Conservation (phyloP, 2,113 vertebrate genomes). For the Xiphophorus couchianus region DNA sequence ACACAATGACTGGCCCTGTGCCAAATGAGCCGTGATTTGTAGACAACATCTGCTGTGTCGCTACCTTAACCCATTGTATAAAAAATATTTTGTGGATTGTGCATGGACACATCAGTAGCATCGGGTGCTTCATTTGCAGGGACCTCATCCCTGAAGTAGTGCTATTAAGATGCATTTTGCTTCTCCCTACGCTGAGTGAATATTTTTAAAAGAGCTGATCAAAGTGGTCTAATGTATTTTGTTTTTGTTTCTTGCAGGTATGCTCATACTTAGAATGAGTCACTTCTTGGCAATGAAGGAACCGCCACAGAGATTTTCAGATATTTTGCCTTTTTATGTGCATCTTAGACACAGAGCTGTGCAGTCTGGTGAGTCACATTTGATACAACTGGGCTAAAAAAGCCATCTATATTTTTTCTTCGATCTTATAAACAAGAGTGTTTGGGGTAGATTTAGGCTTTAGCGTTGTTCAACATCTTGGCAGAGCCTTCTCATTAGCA, state of each 20-base stretch:
- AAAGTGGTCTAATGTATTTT: slow-evolving; percentile 20
- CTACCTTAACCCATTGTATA: slow-evolving; percentile 19
- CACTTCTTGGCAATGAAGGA: not conserved
- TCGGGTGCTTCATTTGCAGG: not conserved
- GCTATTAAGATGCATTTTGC: not conserved
- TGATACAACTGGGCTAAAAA: slow-evolving; percentile 10
- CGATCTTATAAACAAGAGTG: slow-evolving; percentile 14
- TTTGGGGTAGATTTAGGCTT: slow-evolving; percentile 26
- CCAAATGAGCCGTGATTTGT: slow-evolving; percentile 50
- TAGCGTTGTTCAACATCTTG: slow-evolving; percentile 40
- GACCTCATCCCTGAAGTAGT: not conserved
- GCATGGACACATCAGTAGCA: not conserved
- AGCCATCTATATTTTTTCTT: not conserved
- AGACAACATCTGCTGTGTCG: slow-evolving; percentile 32
- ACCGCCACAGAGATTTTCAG: not conserved
- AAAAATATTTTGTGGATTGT: slow-evolving; percentile 9
- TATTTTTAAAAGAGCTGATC: not conserved
- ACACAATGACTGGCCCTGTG: slow-evolving; percentile 59
- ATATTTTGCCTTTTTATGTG: not conserved
- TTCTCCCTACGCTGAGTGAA: not conserved
- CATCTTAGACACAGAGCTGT: not conserved
- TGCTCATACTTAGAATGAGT: slow-evolving; percentile 2
- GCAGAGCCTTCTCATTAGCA: slow-evolving; percentile 65
- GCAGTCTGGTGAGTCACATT: not conserved
- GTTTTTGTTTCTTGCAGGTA: not conserved